phyloP scores from a whole-genome alignment of 1,140 invertebrate genomes.

The Cherax destructor region DNA sequence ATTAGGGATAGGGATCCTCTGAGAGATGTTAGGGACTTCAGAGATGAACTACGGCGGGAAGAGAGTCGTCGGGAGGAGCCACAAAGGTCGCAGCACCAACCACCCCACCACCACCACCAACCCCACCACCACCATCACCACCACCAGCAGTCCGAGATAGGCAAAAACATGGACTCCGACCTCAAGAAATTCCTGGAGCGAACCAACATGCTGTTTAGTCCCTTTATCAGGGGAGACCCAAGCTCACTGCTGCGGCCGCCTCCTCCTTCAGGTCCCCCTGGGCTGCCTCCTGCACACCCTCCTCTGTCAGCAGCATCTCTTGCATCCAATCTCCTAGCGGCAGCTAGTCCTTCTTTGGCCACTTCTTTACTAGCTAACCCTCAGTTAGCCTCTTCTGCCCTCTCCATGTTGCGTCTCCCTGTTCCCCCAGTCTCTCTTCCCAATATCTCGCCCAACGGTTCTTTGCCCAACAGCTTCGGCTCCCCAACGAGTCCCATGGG shows the following conservation, averaged over 20 bases:
- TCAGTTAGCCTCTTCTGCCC: slow-evolving; percentile 69
- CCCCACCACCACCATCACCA: slow-evolving; percentile 74
- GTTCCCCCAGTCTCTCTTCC: slow-evolving; percentile 80
- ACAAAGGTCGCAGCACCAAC: slow-evolving; percentile 59
- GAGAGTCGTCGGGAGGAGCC: slow-evolving; percentile 48
- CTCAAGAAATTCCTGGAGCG: slow-evolving; percentile 71
- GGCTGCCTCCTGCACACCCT: slow-evolving; percentile 75
- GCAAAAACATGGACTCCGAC: slow-evolving; percentile 68
- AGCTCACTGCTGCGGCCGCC: slow-evolving; percentile 68
- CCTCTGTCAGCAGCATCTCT: slow-evolving; percentile 70
- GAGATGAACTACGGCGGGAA: slow-evolving; percentile 54
- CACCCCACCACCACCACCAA: slow-evolving; percentile 55
- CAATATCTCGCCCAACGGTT: slow-evolving; percentile 79
- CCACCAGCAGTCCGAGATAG: slow-evolving; percentile 68
- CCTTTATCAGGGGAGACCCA: slow-evolving; percentile 67
- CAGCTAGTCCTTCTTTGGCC: slow-evolving; percentile 73
- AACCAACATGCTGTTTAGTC: slow-evolving; percentile 70
- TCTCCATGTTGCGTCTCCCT: slow-evolving; percentile 73
- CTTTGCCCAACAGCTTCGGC: slow-evolving; percentile 75
- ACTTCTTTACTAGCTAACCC: slow-evolving; percentile 67
- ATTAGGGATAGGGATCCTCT: slow-evolving; percentile 50
- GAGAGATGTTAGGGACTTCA: slow-evolving; percentile 55
- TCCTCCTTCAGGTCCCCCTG: slow-evolving; percentile 64
- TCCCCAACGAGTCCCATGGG: slow-evolving; percentile 67
- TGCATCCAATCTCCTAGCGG: slow-evolving; percentile 74